Evolutionary conservation across 2,113 vertebrate genomes (phyloP).

Genomic region (Ammodytes marinus): DNA sequence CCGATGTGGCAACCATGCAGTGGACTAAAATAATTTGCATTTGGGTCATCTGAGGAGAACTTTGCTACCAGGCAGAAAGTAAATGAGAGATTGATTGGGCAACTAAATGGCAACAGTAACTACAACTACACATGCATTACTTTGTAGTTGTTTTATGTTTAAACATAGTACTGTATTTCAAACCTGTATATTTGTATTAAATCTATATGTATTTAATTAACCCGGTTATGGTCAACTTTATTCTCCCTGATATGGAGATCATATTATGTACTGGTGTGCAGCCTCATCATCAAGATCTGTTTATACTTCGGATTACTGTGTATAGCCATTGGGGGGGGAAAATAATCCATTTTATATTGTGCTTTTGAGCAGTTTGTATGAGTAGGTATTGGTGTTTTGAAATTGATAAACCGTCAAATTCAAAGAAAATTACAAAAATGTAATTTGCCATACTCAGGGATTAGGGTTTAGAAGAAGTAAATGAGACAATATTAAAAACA

Average conservation of each 20-base stretch:
- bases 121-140: not conserved
- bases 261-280: no score
- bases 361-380: slow-evolving; percentile 2
- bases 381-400: slow-evolving; percentile 12
- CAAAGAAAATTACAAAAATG: slow-evolving; percentile 10
- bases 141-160: no score
- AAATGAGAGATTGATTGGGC: slow-evolving; percentile 42
- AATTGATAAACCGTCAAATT: slow-evolving; percentile 23
- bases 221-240: no score
- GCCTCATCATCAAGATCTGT: no score
- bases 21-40: not conserved
- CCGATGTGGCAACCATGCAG: slow-evolving; percentile 3
- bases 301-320: no score
- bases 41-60: slow-evolving; percentile 14
- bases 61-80: slow-evolving; percentile 18
- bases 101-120: slow-evolving; percentile 4
- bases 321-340: no score
- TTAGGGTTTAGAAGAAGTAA: slow-evolving; percentile 14
- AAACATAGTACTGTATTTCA: no score
- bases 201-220: no score
- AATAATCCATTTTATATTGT: not conserved
- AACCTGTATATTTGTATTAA: no score
- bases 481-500: slow-evolving; percentile 43
- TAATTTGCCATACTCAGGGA: slow-evolving; percentile 7
- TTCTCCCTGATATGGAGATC: no score